phyloP scores from a whole-genome alignment of 2,888 invertebrate genomes.

The Stenurella melanura region DNA sequence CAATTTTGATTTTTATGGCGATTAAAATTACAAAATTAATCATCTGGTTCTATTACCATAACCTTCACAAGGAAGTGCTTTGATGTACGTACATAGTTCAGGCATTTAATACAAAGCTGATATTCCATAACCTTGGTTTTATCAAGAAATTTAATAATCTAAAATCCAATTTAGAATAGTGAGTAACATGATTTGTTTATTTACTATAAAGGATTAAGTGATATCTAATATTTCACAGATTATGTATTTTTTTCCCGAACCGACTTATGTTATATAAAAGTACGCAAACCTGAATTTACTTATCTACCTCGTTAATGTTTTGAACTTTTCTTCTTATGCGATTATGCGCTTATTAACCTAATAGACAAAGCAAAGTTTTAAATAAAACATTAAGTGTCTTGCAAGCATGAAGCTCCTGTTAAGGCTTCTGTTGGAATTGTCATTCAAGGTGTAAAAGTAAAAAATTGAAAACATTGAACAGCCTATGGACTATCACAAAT shows the following conservation, averaged over 20 bases:
- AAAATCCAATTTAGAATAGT: constrained; percentile 5
- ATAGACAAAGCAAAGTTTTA: no score
- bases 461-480: no score
- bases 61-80: constrained; percentile 30
- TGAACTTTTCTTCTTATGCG: no score
- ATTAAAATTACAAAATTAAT: constrained; percentile 26
- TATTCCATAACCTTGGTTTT: constrained; percentile 13
- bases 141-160: neutral
- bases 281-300: neutral
- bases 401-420: no score
- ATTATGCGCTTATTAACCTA: no score
- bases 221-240: neutral
- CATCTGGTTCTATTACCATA: constrained; percentile 16
- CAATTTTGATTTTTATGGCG: neutral
- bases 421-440: no score
- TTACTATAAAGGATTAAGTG: neutral
- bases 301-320: neutral
- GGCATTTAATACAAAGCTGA: neutral
- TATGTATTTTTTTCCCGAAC: neutral
- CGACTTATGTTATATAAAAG: neutral
- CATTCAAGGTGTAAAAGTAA: no score
- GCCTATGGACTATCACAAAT: no score
- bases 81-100: neutral
- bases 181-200: neutral
- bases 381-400: no score